Evolutionary conservation across 2,113 vertebrate species (phyloP).

Genomic region (Arenaria interpres): DNA sequence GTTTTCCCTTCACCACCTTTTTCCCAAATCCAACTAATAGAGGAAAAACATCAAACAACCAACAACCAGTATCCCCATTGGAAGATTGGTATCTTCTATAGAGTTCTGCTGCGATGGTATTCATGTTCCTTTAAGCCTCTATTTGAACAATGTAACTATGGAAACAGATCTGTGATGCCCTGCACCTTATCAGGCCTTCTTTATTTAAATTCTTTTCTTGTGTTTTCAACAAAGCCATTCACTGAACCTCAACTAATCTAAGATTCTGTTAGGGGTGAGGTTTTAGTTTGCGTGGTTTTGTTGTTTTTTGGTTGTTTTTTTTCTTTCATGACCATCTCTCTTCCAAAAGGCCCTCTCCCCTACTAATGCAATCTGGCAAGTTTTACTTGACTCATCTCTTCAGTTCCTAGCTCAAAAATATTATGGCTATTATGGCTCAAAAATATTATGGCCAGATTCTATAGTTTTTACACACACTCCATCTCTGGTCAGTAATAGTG

Average conservation of each 20-base stretch:
- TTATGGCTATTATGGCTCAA: background rate
- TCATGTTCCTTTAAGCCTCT: conserved; percentile 56
- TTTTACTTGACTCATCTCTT: background rate
- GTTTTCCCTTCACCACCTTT: background rate
- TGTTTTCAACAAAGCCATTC: conserved; percentile 73
- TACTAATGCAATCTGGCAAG: conserved; percentile 19
- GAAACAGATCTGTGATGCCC: conserved; percentile 71
- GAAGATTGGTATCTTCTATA: conserved; percentile 22
- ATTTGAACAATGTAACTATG: conserved; percentile 73
- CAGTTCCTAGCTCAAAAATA: background rate
- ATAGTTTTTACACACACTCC: background rate
- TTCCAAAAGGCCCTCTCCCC: conserved; percentile 37
- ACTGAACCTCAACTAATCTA: conserved; percentile 79
- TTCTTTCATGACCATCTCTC: background rate
- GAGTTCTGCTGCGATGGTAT: conserved; percentile 29
- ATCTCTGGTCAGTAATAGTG: background rate
- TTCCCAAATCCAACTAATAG: background rate
- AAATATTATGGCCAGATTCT: background rate
- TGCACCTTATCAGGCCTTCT: conserved; percentile 69
- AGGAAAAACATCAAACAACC: background rate
- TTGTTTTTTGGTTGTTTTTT: too few relatives aligned
- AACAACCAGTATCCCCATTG: background rate
- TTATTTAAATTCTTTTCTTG: conserved; percentile 72
- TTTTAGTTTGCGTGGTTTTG: background rate
- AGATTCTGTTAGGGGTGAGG: conserved; percentile 54